Conservation (phyloP, 2,797 vertebrate genomes). For the Halcyon badia region DNA sequence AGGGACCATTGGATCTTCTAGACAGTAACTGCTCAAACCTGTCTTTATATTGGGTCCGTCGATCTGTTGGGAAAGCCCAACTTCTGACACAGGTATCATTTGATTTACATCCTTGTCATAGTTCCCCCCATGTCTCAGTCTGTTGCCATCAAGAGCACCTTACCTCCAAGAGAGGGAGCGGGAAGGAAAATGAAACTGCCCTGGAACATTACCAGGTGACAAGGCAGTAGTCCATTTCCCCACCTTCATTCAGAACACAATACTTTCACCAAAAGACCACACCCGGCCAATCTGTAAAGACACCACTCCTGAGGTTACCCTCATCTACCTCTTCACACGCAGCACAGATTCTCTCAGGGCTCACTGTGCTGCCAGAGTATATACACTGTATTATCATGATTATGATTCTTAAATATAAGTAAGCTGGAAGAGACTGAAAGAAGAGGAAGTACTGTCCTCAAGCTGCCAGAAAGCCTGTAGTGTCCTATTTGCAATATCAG, state of each 20-base stretch:
- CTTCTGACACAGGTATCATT: not conserved
- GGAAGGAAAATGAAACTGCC: not conserved
- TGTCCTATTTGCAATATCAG: no score
- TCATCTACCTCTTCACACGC: no score
- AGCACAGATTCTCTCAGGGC: no score
- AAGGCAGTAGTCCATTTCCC: not conserved
- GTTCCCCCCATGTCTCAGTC: not conserved
- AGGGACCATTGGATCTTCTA: not conserved
- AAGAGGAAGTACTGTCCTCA: no score
- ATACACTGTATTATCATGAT: no score
- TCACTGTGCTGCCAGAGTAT: no score
- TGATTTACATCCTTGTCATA: not conserved
- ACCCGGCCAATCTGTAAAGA: not conserved
- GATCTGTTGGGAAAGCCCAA: not conserved
- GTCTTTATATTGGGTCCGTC: not conserved
- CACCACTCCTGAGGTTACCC: not conserved
- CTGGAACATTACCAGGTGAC: not conserved
- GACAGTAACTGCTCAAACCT: not conserved
- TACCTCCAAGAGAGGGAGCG: not conserved
- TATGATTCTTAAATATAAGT: no score
- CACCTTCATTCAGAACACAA: not conserved
- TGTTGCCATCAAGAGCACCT: not conserved
- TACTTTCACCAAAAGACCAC: not conserved
- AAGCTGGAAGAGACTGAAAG: no score
- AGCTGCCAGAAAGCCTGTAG: no score